These are phyloP conservation scores for Eptatretus atami DNA, from an alignment of 2,797 vertebrate species.

Conservation along the genomic window DNA sequence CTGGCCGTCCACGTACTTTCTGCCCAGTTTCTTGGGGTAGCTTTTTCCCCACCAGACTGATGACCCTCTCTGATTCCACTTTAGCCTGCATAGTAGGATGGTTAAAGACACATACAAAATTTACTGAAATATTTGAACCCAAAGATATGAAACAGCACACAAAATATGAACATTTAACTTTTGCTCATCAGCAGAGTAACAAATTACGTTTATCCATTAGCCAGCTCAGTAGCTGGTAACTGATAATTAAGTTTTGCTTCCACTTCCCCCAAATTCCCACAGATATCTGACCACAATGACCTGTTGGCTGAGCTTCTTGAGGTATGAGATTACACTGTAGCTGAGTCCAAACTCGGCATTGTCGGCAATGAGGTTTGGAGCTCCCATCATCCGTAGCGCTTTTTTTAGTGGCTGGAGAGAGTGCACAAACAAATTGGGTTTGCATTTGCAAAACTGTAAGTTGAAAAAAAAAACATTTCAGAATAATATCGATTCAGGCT, in stretches of 20 bases:
- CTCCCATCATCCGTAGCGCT: constrained; percentile 96
- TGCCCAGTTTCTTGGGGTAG: constrained; percentile 33
- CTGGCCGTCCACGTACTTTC: constrained; percentile 47
- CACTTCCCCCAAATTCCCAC: background rate
- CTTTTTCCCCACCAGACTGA: constrained; percentile 56
- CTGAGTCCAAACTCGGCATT: constrained; percentile 92
- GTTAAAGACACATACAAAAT: background rate
- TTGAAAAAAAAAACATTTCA: too few relatives aligned
- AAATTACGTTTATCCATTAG: too few relatives aligned
- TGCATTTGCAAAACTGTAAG: background rate
- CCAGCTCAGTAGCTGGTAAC: too few relatives aligned
- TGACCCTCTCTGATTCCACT: constrained; percentile 68
- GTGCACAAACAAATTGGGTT: constrained; percentile 12
- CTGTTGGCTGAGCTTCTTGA: constrained; percentile 99
- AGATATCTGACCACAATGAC: constrained; percentile 15
- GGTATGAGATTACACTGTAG: constrained; percentile 90
- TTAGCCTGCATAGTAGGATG: constrained; percentile 26
- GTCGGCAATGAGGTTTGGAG: constrained; percentile 81
- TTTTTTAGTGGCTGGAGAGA: constrained; percentile 79
- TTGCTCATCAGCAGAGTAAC: too few relatives aligned
- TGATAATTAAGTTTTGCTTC: too few relatives aligned
- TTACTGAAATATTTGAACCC: background rate
- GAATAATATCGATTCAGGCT: too few relatives aligned
- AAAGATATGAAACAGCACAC: background rate
- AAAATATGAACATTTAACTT: too few relatives aligned